Evolutionary conservation across 2,113 vertebrate species (phyloP), one percentile per base, ranked within the genome.

Genomic region (Riparia riparia): DNA sequence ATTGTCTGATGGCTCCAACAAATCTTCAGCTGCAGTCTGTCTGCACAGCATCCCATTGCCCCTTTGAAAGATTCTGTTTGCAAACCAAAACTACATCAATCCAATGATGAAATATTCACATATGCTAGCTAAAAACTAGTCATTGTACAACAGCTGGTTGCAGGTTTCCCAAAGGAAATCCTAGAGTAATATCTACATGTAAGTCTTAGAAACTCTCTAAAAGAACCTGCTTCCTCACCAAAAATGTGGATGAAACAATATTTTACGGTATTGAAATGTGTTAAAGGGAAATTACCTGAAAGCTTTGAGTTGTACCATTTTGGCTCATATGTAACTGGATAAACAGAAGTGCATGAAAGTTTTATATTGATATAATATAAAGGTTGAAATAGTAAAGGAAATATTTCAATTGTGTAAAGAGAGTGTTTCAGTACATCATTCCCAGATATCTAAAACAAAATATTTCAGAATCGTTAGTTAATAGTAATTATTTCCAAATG

Each of bases 1-100:
- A 95, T 85, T 95, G 82, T 82, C 93, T 94, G 90, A 96, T 76
- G 94, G 91, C 86, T 71, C 66, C 53, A 89, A 66, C 82, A 89
- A 90, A 93, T 91, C 93, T 82, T n/a, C 74, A 94, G 11, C 56
- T 84, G 64, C 93, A 89, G 74, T 39, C 91, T 89, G 87, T 85
- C 87, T 90, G 82, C 77, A 49, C 37, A 66, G 69, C 1, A 2
- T 74, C 74, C 77, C 32, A 29, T 44, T 51, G 83, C 37, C 50
- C 68, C 88, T 93, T 83, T 60, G 64, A 93, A 95, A 90, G 56
- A 84, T 84, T 93, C 74, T 76, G 69, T 88, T 86, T 93, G 71
- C 65, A 94, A 88, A 90, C 44, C 58, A 56, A 71, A 93, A 80
- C 73, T 65, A 72, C 65, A 82, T 89, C 88, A 79, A 91, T 89